Evolutionary conservation across 2,888 invertebrate genomes (phyloP).

Genomic region (Philereme transversata): DNA sequence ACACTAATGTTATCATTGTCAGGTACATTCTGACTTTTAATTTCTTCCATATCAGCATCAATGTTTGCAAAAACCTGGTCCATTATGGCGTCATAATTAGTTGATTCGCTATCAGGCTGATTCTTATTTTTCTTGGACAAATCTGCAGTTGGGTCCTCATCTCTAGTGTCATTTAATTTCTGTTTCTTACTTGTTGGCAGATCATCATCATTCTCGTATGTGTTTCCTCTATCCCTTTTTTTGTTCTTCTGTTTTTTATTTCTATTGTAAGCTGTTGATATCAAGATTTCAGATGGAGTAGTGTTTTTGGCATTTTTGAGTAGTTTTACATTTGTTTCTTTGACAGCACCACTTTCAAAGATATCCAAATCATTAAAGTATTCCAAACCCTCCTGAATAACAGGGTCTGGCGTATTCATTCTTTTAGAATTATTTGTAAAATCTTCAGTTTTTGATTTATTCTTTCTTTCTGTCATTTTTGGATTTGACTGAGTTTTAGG

Average conservation of each 20-base stretch:
- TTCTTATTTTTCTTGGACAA: slow-evolving; percentile 19
- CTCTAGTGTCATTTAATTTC: slow-evolving; percentile 41
- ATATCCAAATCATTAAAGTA: slow-evolving; percentile 63
- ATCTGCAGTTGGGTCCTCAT: slow-evolving; percentile 19
- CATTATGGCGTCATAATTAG: slow-evolving; percentile 69
- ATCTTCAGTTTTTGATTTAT: not conserved
- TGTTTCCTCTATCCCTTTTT: slow-evolving; percentile 57
- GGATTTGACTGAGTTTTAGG: slow-evolving; percentile 1
- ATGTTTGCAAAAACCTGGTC: slow-evolving; percentile 71
- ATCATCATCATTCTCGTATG: slow-evolving; percentile 45
- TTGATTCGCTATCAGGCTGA: slow-evolving; percentile 57
- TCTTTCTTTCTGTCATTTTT: not conserved
- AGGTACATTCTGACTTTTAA: slow-evolving; percentile 44
- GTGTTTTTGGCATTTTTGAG: slow-evolving; percentile 52
- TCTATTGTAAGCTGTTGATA: slow-evolving; percentile 49
- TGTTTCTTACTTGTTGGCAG: slow-evolving; percentile 57
- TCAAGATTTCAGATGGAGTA: slow-evolving; percentile 64
- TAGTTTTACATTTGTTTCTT: slow-evolving; percentile 55
- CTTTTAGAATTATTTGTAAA: slow-evolving; percentile 15
- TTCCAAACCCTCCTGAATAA: slow-evolving; percentile 43
- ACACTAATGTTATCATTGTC: slow-evolving; percentile 15
- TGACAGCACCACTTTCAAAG: slow-evolving; percentile 65
- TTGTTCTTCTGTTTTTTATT: slow-evolving; percentile 50
- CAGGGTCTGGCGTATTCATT: slow-evolving; percentile 4
- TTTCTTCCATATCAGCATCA: slow-evolving; percentile 67